phyloP scores from a whole-genome alignment of 2,888 invertebrate species.

The Microctonus aethiopoides region DNA sequence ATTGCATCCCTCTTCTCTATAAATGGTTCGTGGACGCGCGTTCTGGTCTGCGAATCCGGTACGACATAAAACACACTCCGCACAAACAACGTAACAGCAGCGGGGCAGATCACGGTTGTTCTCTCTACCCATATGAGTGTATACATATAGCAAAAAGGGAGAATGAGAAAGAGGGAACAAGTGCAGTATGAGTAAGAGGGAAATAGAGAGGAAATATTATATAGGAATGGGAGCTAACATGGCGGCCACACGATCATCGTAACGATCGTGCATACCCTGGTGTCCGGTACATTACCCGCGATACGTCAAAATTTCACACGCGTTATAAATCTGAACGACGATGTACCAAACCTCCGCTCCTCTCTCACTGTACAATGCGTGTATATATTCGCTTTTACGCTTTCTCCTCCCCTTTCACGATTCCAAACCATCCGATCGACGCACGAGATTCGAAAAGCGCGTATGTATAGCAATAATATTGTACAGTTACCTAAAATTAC shows the following conservation, averaged over 20 bases:
- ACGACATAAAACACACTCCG: conserved; percentile 48
- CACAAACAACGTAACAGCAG: conserved; percentile 45
- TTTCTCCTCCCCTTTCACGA: conserved; percentile 28
- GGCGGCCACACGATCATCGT: conserved; percentile 27
- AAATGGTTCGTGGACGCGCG: conserved; percentile 20
- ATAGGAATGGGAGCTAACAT: conserved; percentile 26
- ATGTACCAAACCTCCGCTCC: conserved; percentile 12
- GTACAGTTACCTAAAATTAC: not conserved
- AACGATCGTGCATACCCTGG: not conserved
- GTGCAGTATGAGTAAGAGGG: too few relatives aligned
- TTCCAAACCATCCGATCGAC: conserved; percentile 21
- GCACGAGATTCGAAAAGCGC: not conserved
- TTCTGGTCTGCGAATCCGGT: conserved; percentile 31
- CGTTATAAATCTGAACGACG: conserved; percentile 51
- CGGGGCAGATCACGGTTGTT: conserved; percentile 13
- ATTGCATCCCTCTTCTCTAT: not conserved
- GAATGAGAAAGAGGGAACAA: not conserved
- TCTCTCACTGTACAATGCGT: not conserved
- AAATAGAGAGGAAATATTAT: not conserved
- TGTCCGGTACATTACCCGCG: conserved; percentile 31
- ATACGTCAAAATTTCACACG: conserved; percentile 52
- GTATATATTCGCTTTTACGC: conserved; percentile 17
- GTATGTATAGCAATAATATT: not conserved
- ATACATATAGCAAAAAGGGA: not conserved
- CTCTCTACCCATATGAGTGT: not conserved